Conservation (phyloP, 2,113 vertebrate species). For the Oriolus oriolus region DNA sequence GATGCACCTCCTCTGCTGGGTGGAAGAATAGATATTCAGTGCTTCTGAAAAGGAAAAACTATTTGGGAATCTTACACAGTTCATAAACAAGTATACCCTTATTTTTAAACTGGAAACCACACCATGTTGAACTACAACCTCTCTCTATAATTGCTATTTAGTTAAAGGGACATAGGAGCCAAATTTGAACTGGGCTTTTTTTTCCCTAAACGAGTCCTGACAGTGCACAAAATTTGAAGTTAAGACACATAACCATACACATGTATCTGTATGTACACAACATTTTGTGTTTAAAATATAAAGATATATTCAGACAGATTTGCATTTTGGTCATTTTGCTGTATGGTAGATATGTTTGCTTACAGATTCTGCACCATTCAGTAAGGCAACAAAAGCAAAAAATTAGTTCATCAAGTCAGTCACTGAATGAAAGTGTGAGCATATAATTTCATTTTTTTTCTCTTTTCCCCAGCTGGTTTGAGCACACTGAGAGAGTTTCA, state of each 20-base stretch:
- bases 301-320: neutral
- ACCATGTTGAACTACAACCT: accelerated
- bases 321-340: neutral
- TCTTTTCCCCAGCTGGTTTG: neutral
- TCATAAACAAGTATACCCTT: neutral
- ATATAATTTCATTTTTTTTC: neutral
- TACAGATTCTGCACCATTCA: neutral
- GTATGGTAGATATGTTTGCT: neutral
- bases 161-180: neutral
- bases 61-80: neutral
- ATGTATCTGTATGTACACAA: neutral
- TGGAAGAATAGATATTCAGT: neutral
- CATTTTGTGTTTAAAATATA: neutral
- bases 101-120: neutral
- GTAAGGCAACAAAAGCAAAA: neutral
- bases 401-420: neutral
- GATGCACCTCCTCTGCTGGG: neutral
- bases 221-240: neutral
- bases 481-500: neutral
- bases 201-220: neutral
- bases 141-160: neutral
- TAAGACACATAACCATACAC: neutral
- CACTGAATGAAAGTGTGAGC: neutral
- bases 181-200: neutral
- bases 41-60: neutral